These are phyloP conservation scores for Micromys minutus DNA, from an alignment of 2,113 vertebrate genomes.

Conservation along the genomic window DNA sequence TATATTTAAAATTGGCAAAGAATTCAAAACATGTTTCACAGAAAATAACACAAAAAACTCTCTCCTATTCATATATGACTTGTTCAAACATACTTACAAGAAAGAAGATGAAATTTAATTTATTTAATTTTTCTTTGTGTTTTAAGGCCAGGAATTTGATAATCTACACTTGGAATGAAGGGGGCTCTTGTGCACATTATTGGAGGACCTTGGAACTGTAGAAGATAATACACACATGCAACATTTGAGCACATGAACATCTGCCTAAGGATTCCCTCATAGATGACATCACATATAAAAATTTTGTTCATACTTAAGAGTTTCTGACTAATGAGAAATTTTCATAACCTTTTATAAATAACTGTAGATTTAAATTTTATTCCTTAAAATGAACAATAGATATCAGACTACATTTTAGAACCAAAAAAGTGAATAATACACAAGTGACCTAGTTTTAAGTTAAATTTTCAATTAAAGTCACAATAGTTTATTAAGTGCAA, in stretches of 20 bases:
- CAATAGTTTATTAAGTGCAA: not conserved
- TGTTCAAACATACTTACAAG: not conserved
- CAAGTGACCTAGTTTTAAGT: not conserved
- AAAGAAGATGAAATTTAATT: not conserved
- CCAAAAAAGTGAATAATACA: not conserved
- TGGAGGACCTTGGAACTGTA: not conserved
- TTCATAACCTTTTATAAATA: not conserved
- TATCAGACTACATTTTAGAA: not conserved
- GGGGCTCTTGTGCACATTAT: not conserved
- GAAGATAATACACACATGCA: not conserved
- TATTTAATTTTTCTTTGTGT: not conserved
- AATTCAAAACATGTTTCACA: not conserved
- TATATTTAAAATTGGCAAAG: not conserved
- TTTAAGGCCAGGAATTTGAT: not conserved
- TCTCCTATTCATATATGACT: not conserved
- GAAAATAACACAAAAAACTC: not conserved
- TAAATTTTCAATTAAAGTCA: not conserved
- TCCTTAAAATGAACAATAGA: not conserved
- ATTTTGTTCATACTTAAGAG: not conserved
- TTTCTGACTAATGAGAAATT: slow-evolving; percentile 15
- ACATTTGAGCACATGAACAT: not conserved
- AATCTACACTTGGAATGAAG: not conserved
- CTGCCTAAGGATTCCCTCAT: not conserved
- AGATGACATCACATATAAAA: not conserved
- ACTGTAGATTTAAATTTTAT: slow-evolving; percentile 22